Evolutionary conservation across 2,113 vertebrate genomes (phyloP).

Genomic region (Motacilla tschutschensis): DNA sequence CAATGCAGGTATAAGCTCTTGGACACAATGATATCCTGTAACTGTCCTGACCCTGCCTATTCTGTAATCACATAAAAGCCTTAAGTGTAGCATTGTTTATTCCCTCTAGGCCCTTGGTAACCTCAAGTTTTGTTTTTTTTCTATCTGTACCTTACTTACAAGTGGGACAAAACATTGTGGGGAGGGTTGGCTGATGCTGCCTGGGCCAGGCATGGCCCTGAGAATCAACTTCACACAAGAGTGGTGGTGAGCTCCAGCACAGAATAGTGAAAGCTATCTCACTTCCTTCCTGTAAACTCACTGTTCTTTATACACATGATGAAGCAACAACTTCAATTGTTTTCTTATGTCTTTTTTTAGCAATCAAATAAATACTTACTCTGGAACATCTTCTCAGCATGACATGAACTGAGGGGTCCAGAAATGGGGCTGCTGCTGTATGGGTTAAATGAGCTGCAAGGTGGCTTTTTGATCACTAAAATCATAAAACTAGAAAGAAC

Average conservation of each 20-base stretch:
- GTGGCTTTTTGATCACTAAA: neutral
- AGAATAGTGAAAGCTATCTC: neutral
- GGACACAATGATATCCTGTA: neutral
- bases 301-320: neutral
- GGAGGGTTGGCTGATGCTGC: neutral
- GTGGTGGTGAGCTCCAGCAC: neutral
- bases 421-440: neutral
- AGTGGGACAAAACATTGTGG: neutral
- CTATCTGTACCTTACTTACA: neutral
- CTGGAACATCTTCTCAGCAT: neutral
- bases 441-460: neutral
- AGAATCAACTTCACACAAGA: neutral
- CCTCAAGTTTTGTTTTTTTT: neutral
- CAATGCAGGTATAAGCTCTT: fast-evolving
- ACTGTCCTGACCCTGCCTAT: neutral
- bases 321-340: neutral
- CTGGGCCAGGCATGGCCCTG: neutral
- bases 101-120: neutral
- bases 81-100: neutral
- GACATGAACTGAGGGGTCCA: neutral
- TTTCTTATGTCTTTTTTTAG: neutral
- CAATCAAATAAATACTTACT: conserved; percentile 17
- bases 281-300: neutral
- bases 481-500: neutral
- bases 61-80: neutral